A percentile compares a stretch with the other conserved stretches of the same genome.
Evolutionary conservation across 2,888 invertebrate species (phyloP).

Genomic region (Drosophila monieri): DNA sequence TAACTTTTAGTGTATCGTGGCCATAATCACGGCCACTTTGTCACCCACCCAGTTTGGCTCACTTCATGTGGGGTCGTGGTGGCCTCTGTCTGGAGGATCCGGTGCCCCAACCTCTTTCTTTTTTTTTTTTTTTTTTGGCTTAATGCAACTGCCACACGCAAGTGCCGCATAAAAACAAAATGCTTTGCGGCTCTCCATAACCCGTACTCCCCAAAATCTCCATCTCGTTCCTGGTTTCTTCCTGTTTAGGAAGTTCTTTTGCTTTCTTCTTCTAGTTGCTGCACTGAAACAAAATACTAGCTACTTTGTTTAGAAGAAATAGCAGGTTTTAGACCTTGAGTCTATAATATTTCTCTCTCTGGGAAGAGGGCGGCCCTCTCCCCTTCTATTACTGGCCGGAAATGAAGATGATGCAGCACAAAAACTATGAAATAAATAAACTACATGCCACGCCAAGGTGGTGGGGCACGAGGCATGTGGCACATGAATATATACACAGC

Average conservation of each 20-base stretch:
- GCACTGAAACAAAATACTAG: too few relatives aligned
- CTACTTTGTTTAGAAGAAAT: too few relatives aligned
- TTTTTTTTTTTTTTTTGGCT: conserved; percentile 20
- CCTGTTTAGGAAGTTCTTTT: conserved; percentile 57
- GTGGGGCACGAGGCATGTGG: neutral
- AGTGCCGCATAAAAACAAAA: conserved; percentile 74
- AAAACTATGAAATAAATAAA: conserved; percentile 77
- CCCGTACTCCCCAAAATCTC: conserved; percentile 23
- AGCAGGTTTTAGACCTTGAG: too few relatives aligned
- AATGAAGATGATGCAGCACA: conserved; percentile 80
- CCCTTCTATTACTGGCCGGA: conserved; percentile 59
- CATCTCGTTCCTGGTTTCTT: neutral
- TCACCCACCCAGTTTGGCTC: conserved; percentile 70
- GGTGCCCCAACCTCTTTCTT: neutral
- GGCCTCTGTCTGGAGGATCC: neutral
- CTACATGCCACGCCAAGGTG: conserved; percentile 52
- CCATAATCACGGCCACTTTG: conserved; percentile 76
- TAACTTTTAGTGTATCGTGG: conserved; percentile 41
- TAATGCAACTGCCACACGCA: conserved; percentile 77
- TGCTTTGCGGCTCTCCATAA: conserved; percentile 54
- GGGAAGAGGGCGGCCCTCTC: neutral
- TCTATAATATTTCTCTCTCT: neutral
- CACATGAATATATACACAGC: neutral
- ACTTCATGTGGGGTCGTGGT: conserved; percentile 29
- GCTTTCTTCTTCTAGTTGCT: conserved; percentile 2